Percentiles rank a stretch among this genome's conserved stretches.
phyloP scores from a whole-genome alignment of 92 coral and sea anemone genomes.

The Siderastrea radians region DNA sequence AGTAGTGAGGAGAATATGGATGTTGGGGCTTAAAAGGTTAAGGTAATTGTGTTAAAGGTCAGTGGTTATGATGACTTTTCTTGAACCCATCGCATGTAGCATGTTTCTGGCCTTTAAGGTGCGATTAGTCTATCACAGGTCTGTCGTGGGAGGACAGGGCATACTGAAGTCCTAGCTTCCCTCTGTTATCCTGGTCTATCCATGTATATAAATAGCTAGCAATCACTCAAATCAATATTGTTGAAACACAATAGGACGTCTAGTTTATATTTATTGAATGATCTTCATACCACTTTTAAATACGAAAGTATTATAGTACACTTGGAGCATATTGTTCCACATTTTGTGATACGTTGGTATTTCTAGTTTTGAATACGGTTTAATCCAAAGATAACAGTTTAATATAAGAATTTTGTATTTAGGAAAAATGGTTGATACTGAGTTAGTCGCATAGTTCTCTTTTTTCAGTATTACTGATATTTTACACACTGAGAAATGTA shows the following conservation, averaged over 20 bases:
- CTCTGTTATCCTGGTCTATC: not conserved
- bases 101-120: no score
- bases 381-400: not conserved
- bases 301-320: not conserved
- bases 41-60: no score
- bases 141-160: no score
- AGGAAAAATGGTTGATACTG: not conserved
- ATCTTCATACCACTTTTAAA: not conserved
- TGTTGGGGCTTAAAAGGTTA: no score
- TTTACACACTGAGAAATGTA: not conserved
- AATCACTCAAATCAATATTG: not conserved
- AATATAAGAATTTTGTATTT: slow-evolving; percentile 1
- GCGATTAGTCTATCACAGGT: no score
- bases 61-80: no score
- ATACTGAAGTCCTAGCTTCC: no score
- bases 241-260: not conserved
- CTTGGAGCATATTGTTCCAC: slow-evolving; percentile 43
- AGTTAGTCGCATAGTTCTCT: not conserved
- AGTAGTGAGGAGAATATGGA: no score
- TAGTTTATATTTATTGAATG: slow-evolving; percentile 2
- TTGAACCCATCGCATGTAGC: no score
- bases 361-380: slow-evolving; percentile 7
- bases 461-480: not conserved
- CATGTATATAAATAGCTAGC: not conserved
- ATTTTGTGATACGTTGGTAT: not conserved